These are phyloP conservation scores for Caenorhabditis sinica DNA, from an alignment of 2,888 invertebrate species.

Conservation along the genomic window DNA sequence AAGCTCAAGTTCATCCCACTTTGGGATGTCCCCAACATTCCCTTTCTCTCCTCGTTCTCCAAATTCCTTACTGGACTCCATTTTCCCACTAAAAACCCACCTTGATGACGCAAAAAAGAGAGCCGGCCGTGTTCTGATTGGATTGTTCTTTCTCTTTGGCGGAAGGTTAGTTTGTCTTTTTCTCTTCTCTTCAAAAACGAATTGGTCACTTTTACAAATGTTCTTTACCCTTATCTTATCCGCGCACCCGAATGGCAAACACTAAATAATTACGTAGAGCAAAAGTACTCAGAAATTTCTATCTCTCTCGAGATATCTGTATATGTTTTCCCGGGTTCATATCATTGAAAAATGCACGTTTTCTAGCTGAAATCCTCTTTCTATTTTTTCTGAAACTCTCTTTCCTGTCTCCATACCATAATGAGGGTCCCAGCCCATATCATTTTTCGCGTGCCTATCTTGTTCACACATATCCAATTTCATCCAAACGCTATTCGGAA, in stretches of 20 bases:
- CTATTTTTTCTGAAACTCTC: neutral
- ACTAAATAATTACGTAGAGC: slow-evolving; percentile 8
- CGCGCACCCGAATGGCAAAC: neutral
- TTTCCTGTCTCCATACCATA: slow-evolving; percentile 2
- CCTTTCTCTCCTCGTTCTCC: too few species aligned
- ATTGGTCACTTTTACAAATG: slow-evolving; percentile 19
- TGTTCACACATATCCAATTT: slow-evolving; percentile 51
- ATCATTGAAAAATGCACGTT: slow-evolving; percentile 19
- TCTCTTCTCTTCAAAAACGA: slow-evolving; percentile 1
- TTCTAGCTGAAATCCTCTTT: slow-evolving; percentile 1
- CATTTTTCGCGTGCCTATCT: slow-evolving; percentile 19
- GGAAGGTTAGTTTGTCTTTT: neutral
- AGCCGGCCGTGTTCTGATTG: too few species aligned
- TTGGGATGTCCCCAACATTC: too few species aligned
- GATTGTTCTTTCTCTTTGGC: neutral
- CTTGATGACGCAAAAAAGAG: too few species aligned
- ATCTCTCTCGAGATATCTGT: slow-evolving; percentile 3
- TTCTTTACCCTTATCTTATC: slow-evolving; percentile 19
- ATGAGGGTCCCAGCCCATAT: slow-evolving; percentile 34
- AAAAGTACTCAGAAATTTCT: neutral
- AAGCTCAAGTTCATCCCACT: too few species aligned
- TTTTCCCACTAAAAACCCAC: too few species aligned
- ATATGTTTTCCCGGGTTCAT: slow-evolving; percentile 7
- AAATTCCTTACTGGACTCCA: too few species aligned
- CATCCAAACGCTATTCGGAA: slow-evolving; percentile 59